Base-by-base conservation (phyloP, 2,888 invertebrate genomes). In the Leptogaster cylindrica region DNA sequence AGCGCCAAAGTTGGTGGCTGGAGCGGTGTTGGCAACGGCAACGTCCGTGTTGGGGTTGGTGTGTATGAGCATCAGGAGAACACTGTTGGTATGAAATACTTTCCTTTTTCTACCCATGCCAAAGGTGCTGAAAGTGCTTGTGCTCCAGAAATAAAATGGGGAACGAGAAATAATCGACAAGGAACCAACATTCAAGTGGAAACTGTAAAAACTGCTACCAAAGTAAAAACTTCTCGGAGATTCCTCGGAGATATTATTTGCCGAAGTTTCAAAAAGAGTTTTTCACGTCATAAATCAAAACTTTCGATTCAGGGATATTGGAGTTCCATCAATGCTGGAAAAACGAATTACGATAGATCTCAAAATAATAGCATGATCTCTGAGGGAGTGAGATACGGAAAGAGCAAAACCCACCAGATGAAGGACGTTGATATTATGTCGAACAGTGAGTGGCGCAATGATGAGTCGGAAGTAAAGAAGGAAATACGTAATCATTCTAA, bases 1-100 rank as follows among this genome's bases (percentile, higher is more conserved):
- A 16, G 27, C 25, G 70, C 72, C 6, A 44, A 74, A 58, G 25
- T 25, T 39, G 58, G 52, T 52, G 52, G 33, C 20, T n/a, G n/a
- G n/a, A n/a, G n/a, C n/a, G n/a, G n/a, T n/a, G n/a, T n/a, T n/a
- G n/a, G n/a, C n/a, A n/a, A n/a, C n/a, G n/a, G n/a, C n/a, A n/a
- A n/a, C n/a, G n/a, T n/a, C n/a, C n/a, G n/a, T n/a, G n/a, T n/a
- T n/a, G n/a, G n/a, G n/a, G n/a, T n/a, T n/a, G n/a, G n/a, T n/a
- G n/a, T n/a, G n/a, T n/a, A n/a, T n/a, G n/a, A n/a, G n/a, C n/a
- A n/a, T n/a, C n/a, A n/a, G n/a, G n/a, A n/a, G n/a, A n/a, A n/a
- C n/a, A n/a, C n/a, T n/a, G n/a, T n/a, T n/a, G n/a, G n/a, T n/a
- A n/a, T n/a, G n/a, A n/a, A n/a, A n/a, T n/a, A n/a, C n/a, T n/a